Percentiles rank a stretch among this genome's conserved stretches.
Conservation (phyloP, 2,888 invertebrate species). For the Lasioglossum oenotherae region DNA sequence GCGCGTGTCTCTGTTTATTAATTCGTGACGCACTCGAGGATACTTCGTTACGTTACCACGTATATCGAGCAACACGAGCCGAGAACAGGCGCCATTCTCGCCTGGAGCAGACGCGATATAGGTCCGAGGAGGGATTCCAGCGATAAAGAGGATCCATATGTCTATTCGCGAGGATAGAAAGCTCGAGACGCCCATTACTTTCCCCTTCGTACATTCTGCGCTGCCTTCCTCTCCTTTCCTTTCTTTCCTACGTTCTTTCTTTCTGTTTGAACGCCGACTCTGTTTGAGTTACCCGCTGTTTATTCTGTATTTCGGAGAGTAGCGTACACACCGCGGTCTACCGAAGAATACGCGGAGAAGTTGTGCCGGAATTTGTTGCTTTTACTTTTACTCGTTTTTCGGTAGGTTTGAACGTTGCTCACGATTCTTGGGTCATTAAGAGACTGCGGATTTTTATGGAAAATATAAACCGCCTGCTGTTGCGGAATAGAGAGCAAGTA, state of each 20-base stretch:
- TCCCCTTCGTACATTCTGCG: conserved; percentile 25
- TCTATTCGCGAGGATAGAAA: not conserved
- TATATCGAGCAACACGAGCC: not conserved
- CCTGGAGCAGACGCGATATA: not conserved
- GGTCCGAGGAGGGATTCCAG: not conserved
- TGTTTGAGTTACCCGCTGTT: conserved; percentile 18
- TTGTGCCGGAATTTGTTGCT: not conserved
- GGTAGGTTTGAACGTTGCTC: not conserved
- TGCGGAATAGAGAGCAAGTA: not conserved
- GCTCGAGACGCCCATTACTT: conserved; percentile 5
- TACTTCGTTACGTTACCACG: not conserved
- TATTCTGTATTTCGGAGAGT: conserved; percentile 13
- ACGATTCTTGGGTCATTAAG: not conserved
- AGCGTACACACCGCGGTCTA: not conserved
- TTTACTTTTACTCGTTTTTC: not conserved
- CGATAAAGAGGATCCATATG: conserved; percentile 29
- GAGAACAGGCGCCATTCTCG: not conserved
- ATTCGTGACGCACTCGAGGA: conserved; percentile 22
- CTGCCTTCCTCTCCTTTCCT: not conserved
- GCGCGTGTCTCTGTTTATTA: conserved; percentile 27
- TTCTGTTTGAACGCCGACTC: not conserved
- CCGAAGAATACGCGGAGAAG: not conserved
- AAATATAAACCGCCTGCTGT: not conserved
- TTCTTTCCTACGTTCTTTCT: not conserved
- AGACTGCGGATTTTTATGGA: not conserved